A percentile compares a stretch with the other conserved stretches of the same genome.
phyloP scores from a whole-genome alignment of 2,888 invertebrate species.

The Chironomus riparius region DNA sequence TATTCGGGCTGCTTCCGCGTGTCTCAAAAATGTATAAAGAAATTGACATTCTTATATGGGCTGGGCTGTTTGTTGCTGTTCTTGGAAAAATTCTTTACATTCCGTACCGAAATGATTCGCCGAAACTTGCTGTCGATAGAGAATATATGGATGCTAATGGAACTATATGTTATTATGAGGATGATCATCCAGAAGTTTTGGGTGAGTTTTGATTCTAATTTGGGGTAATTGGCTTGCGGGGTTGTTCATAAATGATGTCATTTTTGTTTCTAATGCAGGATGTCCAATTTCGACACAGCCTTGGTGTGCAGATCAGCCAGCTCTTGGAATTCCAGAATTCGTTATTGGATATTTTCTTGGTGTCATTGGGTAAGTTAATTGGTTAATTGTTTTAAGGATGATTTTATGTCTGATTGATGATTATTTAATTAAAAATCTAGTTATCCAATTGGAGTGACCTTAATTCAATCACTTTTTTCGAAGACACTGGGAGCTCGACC shows the following conservation, averaged over 20 bases:
- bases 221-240: too few species aligned
- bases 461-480: slow-evolving; percentile 82
- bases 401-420: background rate
- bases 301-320: slow-evolving; percentile 68
- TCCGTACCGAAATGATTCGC: slow-evolving; percentile 3
- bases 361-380: slow-evolving; percentile 10
- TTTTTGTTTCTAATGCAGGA: too few species aligned
- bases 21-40: slow-evolving; percentile 6
- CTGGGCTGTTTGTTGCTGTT: background rate
- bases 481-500: slow-evolving; percentile 77
- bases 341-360: slow-evolving; percentile 62
- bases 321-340: slow-evolving; percentile 63
- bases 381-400: background rate
- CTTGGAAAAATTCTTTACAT: slow-evolving; percentile 17
- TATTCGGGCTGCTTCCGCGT: slow-evolving; percentile 2
- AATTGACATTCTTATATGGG: slow-evolving; percentile 21
- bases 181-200: background rate
- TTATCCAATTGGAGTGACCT: slow-evolving; percentile 74
- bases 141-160: background rate
- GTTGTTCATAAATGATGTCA: too few species aligned
- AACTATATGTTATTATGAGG: background rate
- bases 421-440: slow-evolving; percentile 49
- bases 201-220: slow-evolving; percentile 2
- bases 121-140: background rate
- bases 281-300: slow-evolving; percentile 57